phyloP scores from a whole-genome alignment of 1,140 invertebrate species.

The Whitmania pigra region DNA sequence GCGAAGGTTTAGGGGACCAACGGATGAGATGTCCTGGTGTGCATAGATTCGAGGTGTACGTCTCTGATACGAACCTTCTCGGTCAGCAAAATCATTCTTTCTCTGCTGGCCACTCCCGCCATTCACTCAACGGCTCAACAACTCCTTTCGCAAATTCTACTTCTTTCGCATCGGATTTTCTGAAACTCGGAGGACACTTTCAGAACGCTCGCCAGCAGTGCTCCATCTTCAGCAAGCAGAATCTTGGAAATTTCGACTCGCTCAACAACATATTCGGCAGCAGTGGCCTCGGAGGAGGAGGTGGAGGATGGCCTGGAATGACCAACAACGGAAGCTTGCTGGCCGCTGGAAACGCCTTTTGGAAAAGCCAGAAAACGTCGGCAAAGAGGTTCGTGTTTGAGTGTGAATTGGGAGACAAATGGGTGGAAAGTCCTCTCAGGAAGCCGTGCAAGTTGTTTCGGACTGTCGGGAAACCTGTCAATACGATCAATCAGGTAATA shows the following conservation, averaged over 20 bases:
- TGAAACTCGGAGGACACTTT: background rate
- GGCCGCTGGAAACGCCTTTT: constrained; percentile 9
- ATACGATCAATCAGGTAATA: constrained; percentile 12
- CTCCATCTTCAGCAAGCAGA: background rate
- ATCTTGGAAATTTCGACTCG: background rate
- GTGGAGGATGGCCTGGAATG: background rate
- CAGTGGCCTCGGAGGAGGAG: background rate
- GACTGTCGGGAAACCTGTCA: constrained; percentile 7
- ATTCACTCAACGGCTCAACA: background rate
- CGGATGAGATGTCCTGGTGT: background rate
- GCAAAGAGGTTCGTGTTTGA: background rate
- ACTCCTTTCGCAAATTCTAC: background rate
- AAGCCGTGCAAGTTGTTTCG: constrained; percentile 10
- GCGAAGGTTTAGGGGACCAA: background rate
- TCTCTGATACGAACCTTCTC: background rate
- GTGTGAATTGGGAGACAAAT: constrained; percentile 20
- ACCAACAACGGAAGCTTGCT: background rate
- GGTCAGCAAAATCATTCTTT: constrained; percentile 4
- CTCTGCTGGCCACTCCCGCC: background rate
- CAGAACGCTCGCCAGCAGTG: background rate
- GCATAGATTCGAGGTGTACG: constrained; percentile 4
- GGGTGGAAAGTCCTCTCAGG: constrained; percentile 5
- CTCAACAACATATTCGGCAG: background rate
- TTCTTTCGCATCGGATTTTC: no score
- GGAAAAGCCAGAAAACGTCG: constrained; percentile 7